Percentiles rank a stretch among this genome's conserved stretches.
These are phyloP conservation scores for Pagetopsis macropterus DNA, from an alignment of 2,797 vertebrate genomes.

Conservation along the genomic window DNA sequence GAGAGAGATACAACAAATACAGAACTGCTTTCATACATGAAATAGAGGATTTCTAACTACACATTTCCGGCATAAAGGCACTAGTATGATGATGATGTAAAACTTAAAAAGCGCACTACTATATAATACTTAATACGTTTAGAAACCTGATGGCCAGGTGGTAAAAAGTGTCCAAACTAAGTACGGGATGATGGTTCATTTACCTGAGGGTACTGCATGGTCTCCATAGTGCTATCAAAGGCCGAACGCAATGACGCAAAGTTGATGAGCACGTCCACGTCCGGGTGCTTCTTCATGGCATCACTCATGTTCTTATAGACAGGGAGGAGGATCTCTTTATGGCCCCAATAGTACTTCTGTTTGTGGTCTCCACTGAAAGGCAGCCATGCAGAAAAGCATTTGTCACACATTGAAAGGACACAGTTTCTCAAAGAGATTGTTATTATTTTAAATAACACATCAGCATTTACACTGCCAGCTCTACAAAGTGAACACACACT, in stretches of 20 bases:
- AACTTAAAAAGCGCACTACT: too few relatives aligned
- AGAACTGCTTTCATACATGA: too few relatives aligned
- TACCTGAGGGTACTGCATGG: slow-evolving; percentile 94
- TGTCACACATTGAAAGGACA: not conserved
- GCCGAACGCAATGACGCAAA: slow-evolving; percentile 97
- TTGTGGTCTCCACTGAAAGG: slow-evolving; percentile 93
- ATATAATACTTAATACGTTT: too few relatives aligned
- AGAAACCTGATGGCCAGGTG: too few relatives aligned
- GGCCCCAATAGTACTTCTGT: slow-evolving; percentile 99
- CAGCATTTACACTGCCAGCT: not conserved
- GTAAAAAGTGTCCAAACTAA: too few relatives aligned
- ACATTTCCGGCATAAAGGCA: too few relatives aligned
- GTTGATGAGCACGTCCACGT: slow-evolving; percentile 97
- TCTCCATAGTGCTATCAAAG: slow-evolving; percentile 96
- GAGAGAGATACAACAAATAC: too few relatives aligned
- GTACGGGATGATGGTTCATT: not conserved
- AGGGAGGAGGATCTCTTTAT: slow-evolving; percentile 95
- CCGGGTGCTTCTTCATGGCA: slow-evolving; percentile 96
- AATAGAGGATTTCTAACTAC: too few relatives aligned
- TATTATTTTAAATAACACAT: not conserved
- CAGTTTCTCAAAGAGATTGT: not conserved
- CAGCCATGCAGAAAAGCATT: not conserved
- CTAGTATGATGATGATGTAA: too few relatives aligned
- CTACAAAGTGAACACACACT: not conserved
- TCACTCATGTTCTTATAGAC: slow-evolving; percentile 98